These are phyloP conservation scores for Syrrhaptes paradoxus DNA, from an alignment of 2,113 vertebrate species.

Conservation along the genomic window DNA sequence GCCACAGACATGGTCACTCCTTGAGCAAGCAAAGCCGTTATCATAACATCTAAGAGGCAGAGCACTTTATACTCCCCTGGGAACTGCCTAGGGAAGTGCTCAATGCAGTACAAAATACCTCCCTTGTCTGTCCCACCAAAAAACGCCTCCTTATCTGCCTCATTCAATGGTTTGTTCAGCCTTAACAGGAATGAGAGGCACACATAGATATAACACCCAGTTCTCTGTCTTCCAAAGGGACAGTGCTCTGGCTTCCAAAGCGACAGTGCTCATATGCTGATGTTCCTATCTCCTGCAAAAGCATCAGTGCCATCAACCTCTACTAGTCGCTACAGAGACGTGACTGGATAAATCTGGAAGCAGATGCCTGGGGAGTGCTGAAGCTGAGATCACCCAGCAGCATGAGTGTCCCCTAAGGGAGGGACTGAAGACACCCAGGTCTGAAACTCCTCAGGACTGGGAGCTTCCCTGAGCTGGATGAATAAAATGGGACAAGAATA, in stretches of 20 bases:
- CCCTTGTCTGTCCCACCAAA: neutral
- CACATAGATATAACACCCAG: fast-evolving
- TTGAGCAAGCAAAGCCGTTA: neutral
- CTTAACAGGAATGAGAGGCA: neutral
- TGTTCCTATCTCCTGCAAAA: neutral
- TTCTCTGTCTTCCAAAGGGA: neutral
- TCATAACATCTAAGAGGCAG: neutral
- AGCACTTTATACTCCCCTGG: neutral
- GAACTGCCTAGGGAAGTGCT: neutral
- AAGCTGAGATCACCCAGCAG: neutral
- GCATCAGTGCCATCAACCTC: neutral
- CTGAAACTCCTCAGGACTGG: neutral
- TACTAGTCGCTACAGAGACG: neutral
- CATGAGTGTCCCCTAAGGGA: neutral
- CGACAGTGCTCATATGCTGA: neutral
- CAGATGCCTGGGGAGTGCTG: neutral
- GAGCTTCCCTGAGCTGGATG: neutral
- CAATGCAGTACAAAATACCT: neutral
- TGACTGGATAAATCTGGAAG: neutral
- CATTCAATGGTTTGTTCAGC: neutral
- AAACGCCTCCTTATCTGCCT: neutral
- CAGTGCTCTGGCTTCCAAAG: neutral
- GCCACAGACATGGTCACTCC: neutral
- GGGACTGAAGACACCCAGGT: neutral
- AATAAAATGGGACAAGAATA: neutral